These are phyloP conservation scores for Protobothrops flavoviridis DNA, from an alignment of 2,113 vertebrate species.

Conservation along the genomic window DNA sequence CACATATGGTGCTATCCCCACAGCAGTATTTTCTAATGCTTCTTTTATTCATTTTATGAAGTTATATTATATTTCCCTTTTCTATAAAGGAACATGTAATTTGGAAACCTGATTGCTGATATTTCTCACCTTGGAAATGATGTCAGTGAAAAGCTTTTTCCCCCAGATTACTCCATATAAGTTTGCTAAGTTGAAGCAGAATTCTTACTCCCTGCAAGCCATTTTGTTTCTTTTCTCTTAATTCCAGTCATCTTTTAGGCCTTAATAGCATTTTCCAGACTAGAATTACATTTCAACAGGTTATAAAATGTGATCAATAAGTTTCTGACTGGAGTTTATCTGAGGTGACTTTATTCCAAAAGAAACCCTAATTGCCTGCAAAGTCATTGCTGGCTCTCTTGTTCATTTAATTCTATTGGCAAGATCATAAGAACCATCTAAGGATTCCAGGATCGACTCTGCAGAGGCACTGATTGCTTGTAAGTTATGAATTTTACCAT, in stretches of 20 bases:
- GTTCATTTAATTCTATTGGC: neutral
- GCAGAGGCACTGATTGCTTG: neutral
- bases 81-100: neutral
- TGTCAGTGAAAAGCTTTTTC: neutral
- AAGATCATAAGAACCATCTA: neutral
- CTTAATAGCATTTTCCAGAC: conserved; percentile 29
- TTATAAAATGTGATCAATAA: conserved; percentile 24
- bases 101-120: neutral
- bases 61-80: neutral
- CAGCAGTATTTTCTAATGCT: neutral
- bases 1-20: neutral
- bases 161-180: neutral
- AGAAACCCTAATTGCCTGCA: conserved; percentile 8
- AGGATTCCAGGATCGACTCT: neutral
- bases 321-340: conserved; percentile 14
- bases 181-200: neutral
- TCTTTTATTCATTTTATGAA: neutral
- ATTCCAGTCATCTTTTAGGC: conserved; percentile 30
- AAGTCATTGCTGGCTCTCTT: conserved; percentile 24
- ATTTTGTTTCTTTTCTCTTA: conserved; percentile 4
- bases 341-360: neutral
- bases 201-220: neutral
- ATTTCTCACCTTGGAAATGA: neutral
- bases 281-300: conserved; percentile 23
- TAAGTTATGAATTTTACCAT: neutral